Conservation (phyloP, 1,140 invertebrate species). For the Zelostemma sp. region DNA sequence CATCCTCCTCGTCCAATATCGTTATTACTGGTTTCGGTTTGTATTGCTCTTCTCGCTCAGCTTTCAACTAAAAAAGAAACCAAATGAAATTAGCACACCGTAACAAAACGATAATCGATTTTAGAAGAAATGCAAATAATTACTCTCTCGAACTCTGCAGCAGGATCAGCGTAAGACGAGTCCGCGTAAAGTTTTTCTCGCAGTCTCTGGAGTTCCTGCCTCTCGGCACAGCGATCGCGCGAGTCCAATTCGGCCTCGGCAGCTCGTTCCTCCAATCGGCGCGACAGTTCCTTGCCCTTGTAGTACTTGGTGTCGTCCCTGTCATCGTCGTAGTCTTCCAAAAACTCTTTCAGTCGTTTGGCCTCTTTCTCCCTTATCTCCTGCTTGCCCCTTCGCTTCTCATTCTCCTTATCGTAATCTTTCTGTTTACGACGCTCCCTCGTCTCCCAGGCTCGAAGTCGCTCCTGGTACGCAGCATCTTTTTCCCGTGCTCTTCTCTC, state of each 20-base stretch:
- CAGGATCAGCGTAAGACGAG: conserved; percentile 81
- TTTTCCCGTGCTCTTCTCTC: conserved; percentile 94
- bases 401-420: conserved; percentile 92
- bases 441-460: conserved; percentile 89
- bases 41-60: conserved; percentile 86
- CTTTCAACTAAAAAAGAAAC: conserved; percentile 74
- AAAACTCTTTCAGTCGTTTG: conserved; percentile 94
- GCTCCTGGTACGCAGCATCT: conserved; percentile 93
- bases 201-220: conserved; percentile 92
- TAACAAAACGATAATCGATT: not conserved
- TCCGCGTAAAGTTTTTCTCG: conserved; percentile 86
- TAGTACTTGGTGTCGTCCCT: conserved; percentile 97
- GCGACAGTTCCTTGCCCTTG: conserved; percentile 91
- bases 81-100: too few species aligned
- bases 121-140: conserved; percentile 24
- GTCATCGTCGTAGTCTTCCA: conserved; percentile 99
- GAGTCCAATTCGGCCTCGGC: conserved; percentile 93
- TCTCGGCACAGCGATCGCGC: conserved; percentile 90
- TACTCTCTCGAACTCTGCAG: conserved; percentile 85
- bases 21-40: conserved; percentile 82
- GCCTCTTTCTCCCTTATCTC: conserved; percentile 91
- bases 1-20: conserved; percentile 70
- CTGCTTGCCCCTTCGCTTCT: conserved; percentile 86
- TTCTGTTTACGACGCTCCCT: conserved; percentile 93
- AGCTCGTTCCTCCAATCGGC: conserved; percentile 89